These are phyloP conservation scores for Conus canariensis DNA, from an alignment of 2,888 invertebrate species.

Conservation along the genomic window DNA sequence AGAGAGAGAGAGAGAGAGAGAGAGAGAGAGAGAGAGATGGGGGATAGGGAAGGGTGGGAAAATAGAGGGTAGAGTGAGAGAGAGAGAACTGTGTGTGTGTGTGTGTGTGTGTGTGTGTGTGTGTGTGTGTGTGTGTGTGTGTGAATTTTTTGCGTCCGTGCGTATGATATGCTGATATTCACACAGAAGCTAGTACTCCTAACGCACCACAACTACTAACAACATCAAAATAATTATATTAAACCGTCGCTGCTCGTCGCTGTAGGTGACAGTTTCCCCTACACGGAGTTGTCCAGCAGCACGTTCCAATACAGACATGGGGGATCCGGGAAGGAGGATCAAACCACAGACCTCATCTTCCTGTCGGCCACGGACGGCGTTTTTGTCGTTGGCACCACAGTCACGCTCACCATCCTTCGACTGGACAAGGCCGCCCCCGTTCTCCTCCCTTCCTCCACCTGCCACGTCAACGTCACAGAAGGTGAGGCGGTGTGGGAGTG, in stretches of 20 bases:
- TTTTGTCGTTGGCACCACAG: slow-evolving; percentile 58
- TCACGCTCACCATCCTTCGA: slow-evolving; percentile 61
- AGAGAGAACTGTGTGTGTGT: neutral
- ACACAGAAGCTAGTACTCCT: too few relatives aligned
- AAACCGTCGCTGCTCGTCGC: neutral
- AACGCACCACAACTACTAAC: too few relatives aligned
- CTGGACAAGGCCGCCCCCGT: slow-evolving; percentile 68
- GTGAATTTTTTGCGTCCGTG: neutral
- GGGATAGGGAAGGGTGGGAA: too few relatives aligned
- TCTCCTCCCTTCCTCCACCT: slow-evolving; percentile 61
- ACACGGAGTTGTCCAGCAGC: slow-evolving; percentile 60
- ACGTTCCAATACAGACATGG: slow-evolving; percentile 70
- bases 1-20: too few relatives aligned
- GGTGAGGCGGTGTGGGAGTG: slow-evolving; percentile 53
- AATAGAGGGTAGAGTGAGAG: too few relatives aligned
- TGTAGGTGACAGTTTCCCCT: slow-evolving; percentile 68
- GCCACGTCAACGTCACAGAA: slow-evolving; percentile 67
- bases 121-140: neutral
- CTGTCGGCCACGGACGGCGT: slow-evolving; percentile 67
- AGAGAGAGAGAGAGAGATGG: too few relatives aligned
- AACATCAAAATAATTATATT: too few relatives aligned
- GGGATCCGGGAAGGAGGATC: slow-evolving; percentile 37
- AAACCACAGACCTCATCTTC: slow-evolving; percentile 59
- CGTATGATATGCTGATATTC: too few relatives aligned
- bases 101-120: neutral